Evolutionary conservation across 1,140 invertebrate genomes (phyloP).

Genomic region (Chrysoperla carnea): DNA sequence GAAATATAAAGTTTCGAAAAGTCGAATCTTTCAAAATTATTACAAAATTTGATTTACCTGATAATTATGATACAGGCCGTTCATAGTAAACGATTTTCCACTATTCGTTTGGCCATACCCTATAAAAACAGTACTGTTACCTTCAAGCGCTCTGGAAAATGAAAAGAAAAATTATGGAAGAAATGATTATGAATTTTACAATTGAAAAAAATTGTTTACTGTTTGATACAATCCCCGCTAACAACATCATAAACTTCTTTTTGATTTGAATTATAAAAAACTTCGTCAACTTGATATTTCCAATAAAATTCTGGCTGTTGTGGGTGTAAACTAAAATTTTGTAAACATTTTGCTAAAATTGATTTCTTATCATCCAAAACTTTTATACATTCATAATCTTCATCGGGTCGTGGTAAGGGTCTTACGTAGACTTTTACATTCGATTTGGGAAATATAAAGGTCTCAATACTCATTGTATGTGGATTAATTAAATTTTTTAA

Average conservation of each 20-base stretch:
- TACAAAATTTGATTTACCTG: background rate
- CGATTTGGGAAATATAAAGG: background rate
- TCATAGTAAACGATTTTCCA: constrained; percentile 1
- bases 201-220: too few species aligned
- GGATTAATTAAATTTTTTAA: too few species aligned
- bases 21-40: too few species aligned
- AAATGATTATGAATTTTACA: too few species aligned
- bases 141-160: constrained; percentile 1
- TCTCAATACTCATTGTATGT: background rate
- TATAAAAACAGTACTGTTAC: background rate
- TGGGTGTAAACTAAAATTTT: background rate
- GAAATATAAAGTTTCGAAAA: background rate
- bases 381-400: background rate
- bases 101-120: background rate
- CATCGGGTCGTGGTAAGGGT: background rate
- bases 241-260: background rate
- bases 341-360: background rate
- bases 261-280: constrained; percentile 1
- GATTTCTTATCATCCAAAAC: background rate
- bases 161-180: too few species aligned
- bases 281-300: background rate
- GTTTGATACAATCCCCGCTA: background rate
- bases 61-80: background rate
- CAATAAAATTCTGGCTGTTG: background rate
- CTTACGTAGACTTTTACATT: background rate